These are phyloP conservation scores for Drosophila littoralis DNA, from an alignment of 1,140 invertebrate genomes.

Conservation along the genomic window DNA sequence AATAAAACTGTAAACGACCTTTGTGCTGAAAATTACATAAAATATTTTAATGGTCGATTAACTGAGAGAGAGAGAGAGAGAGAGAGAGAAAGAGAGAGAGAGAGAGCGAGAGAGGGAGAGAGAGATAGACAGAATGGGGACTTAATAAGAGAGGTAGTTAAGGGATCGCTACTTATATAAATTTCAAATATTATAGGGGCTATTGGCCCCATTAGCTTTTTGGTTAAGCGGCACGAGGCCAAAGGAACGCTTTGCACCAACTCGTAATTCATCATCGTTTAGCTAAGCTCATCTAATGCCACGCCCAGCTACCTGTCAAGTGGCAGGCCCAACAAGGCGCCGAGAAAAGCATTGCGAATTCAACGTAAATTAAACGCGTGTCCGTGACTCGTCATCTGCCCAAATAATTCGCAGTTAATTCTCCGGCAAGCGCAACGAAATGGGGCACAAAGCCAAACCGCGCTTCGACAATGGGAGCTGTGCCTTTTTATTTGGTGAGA, in stretches of 20 bases:
- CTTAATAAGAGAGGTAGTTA: neutral
- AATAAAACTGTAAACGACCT: conserved; percentile 75
- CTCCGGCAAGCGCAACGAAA: conserved; percentile 77
- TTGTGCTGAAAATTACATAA: conserved; percentile 61
- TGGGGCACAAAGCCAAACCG: conserved; percentile 63
- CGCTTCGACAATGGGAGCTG: conserved; percentile 14
- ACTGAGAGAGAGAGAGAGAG: neutral
- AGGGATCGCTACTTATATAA: neutral
- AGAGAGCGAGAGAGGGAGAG: neutral
- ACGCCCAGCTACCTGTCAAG: conserved; percentile 61
- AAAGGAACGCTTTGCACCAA: conserved; percentile 13
- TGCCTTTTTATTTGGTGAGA: conserved; percentile 81
- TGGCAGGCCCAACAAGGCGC: conserved; percentile 15
- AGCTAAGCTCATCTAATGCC: conserved; percentile 10
- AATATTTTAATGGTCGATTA: conserved; percentile 82
- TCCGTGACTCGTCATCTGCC: conserved; percentile 48
- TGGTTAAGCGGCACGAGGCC: conserved; percentile 13
- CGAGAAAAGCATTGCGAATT: conserved; percentile 71
- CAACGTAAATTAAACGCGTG: conserved; percentile 68
- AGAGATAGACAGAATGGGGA: neutral
- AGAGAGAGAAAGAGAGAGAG: neutral
- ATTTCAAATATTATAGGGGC: conserved; percentile 16
- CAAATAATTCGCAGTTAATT: conserved; percentile 82
- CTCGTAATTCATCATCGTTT: conserved; percentile 54
- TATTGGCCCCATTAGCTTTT: conserved; percentile 33